Conservation (phyloP, 2,113 vertebrate species). For the Micromys minutus region DNA sequence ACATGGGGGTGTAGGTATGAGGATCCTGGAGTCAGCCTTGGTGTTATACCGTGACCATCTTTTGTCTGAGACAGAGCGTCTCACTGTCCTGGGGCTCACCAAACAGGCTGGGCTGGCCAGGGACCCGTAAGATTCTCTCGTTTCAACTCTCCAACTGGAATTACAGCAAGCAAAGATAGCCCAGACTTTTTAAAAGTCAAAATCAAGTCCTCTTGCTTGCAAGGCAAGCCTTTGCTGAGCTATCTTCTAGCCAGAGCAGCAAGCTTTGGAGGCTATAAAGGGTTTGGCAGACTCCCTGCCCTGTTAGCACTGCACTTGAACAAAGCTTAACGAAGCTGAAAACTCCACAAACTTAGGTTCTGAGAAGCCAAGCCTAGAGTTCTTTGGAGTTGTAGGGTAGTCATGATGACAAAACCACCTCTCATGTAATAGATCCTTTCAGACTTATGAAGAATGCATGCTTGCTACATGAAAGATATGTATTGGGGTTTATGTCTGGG, state of each 20-base stretch:
- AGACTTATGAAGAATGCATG: background rate
- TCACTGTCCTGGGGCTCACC: background rate
- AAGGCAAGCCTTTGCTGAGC: background rate
- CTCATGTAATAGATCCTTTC: background rate
- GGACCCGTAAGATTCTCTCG: background rate
- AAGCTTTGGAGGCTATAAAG: background rate
- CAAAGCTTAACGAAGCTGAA: background rate
- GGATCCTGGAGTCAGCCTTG: background rate
- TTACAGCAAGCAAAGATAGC: background rate
- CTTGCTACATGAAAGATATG: accelerated
- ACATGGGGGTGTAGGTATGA: background rate
- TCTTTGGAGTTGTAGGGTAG: background rate
- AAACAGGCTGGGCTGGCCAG: background rate
- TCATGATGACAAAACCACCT: background rate
- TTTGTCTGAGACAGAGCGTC: background rate
- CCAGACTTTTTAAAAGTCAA: background rate
- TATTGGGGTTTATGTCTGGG: background rate
- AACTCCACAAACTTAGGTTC: background rate
- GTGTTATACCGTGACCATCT: background rate
- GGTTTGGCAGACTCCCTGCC: background rate
- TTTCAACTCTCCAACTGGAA: background rate
- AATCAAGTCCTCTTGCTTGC: background rate
- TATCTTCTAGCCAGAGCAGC: background rate
- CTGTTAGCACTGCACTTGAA: background rate
- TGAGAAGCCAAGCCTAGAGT: background rate